phyloP scores from a whole-genome alignment of 2,797 vertebrate genomes.

The Rhadinocentrus ornatus region DNA sequence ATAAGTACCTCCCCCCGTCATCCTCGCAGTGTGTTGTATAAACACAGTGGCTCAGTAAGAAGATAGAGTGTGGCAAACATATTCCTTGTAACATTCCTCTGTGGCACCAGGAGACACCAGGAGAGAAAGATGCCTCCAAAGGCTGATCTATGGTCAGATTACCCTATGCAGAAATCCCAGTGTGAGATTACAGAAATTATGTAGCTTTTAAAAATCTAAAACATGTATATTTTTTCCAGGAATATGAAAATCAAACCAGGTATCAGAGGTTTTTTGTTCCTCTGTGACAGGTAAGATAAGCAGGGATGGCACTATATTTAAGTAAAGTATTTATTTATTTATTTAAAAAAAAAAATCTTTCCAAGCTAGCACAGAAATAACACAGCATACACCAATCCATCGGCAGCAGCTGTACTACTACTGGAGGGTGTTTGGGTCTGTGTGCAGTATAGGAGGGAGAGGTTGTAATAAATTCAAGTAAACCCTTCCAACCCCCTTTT shows the following conservation, averaged over 20 bases:
- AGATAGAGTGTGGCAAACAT: slow-evolving; percentile 58
- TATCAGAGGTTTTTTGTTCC: not conserved
- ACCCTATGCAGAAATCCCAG: not conserved
- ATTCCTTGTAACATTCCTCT: slow-evolving; percentile 62
- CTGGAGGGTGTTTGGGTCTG: slow-evolving; percentile 35
- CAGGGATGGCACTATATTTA: not conserved
- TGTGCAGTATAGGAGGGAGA: not conserved
- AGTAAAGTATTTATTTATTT: slow-evolving; percentile 12
- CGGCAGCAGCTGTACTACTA: slow-evolving; percentile 3
- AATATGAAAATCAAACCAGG: not conserved
- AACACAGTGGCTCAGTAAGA: slow-evolving; percentile 54
- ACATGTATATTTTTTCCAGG: not conserved
- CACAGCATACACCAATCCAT: not conserved
- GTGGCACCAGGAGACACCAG: slow-evolving; percentile 54
- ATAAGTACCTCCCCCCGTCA: slow-evolving; percentile 31
- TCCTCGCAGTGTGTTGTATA: slow-evolving; percentile 57
- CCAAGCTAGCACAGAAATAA: slow-evolving; percentile 21
- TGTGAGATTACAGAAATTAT: not conserved
- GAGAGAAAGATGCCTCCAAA: slow-evolving; percentile 28
- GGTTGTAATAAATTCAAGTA: slow-evolving; percentile 30
- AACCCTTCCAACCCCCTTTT: slow-evolving; percentile 25
- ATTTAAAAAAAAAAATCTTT: slow-evolving; percentile 24
- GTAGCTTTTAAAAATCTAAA: not conserved
- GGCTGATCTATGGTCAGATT: slow-evolving; percentile 26
- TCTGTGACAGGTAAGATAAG: not conserved